phyloP scores from a whole-genome alignment of 2,888 invertebrate genomes.

The Dicranocentrus wangi region DNA sequence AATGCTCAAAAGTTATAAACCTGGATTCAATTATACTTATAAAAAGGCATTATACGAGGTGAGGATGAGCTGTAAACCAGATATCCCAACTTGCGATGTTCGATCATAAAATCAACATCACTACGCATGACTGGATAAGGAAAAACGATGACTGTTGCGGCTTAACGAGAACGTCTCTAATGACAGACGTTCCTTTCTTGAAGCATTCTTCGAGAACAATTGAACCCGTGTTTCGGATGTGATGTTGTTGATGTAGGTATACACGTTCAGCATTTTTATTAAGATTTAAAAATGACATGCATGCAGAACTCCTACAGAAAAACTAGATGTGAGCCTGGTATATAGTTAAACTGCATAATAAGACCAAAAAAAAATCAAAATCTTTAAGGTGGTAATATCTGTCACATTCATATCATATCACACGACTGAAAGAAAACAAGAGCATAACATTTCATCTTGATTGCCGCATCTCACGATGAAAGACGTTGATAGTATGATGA shows the following conservation, averaged over 20 bases:
- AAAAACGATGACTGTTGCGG: too few species aligned
- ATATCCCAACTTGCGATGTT: background rate
- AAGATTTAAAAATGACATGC: slow-evolving; percentile 2
- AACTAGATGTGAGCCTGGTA: background rate
- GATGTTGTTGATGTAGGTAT: background rate
- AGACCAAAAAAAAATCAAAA: background rate
- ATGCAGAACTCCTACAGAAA: slow-evolving; percentile 9
- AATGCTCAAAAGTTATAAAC: slow-evolving; percentile 10
- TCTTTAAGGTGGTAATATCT: slow-evolving; percentile 33
- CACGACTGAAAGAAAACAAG: slow-evolving; percentile 10
- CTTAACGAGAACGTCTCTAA: too few species aligned
- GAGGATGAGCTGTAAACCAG: slow-evolving; percentile 26
- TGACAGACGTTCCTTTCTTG: too few species aligned
- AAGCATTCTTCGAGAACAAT: too few species aligned
- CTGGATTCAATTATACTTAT: slow-evolving; percentile 44
- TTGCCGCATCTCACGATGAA: slow-evolving; percentile 25
- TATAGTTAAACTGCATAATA: background rate
- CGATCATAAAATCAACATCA: too few species aligned
- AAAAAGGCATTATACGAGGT: background rate
- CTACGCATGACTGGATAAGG: too few species aligned
- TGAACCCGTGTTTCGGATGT: background rate
- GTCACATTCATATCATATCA: slow-evolving; percentile 33
- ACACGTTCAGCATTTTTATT: slow-evolving; percentile 1
- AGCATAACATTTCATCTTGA: slow-evolving; percentile 25
- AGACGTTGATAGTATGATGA: slow-evolving; percentile 10